Evolutionary conservation across 2,113 vertebrate genomes (phyloP).

Genomic region (Trichomycterus rosablanca): DNA sequence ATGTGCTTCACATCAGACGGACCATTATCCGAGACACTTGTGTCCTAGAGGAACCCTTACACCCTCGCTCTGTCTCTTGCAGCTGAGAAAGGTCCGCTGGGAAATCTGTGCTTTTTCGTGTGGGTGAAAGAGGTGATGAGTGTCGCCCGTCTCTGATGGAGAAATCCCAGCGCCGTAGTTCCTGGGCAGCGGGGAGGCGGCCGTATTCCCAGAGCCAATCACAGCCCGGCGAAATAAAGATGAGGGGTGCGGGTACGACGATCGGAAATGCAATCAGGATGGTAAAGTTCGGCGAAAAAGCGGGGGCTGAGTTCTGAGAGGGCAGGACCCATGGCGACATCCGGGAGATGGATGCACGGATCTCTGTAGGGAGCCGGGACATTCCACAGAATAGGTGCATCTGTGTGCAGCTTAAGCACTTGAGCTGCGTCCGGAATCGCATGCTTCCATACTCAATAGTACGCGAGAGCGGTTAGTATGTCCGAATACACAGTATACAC

Average conservation of each 20-base stretch:
- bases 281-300: slow-evolving; percentile 47
- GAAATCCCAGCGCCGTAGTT: slow-evolving; percentile 45
- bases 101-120: slow-evolving; percentile 27
- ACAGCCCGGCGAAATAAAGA: slow-evolving; percentile 54
- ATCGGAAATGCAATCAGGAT: slow-evolving; percentile 50
- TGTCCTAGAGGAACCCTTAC: slow-evolving; percentile 32
- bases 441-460: too few species aligned
- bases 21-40: slow-evolving; percentile 47
- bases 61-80: not conserved
- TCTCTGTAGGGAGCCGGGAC: slow-evolving; percentile 35
- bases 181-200: slow-evolving; percentile 45
- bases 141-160: slow-evolving; percentile 11
- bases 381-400: not conserved
- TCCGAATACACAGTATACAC: too few species aligned
- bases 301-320: slow-evolving; percentile 24
- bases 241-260: slow-evolving; percentile 35
- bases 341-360: slow-evolving; percentile 50
- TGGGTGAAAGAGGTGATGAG: slow-evolving; percentile 9
- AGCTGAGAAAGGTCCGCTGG: slow-evolving; percentile 1
- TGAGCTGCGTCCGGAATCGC: too few species aligned
- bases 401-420: too few species aligned
- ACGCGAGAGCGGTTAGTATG: too few species aligned
- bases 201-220: slow-evolving; percentile 60
- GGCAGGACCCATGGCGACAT: not conserved
- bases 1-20: slow-evolving; percentile 47